Evolutionary conservation across 2,888 invertebrate genomes (phyloP).

Genomic region (Abrostola triplasia): DNA sequence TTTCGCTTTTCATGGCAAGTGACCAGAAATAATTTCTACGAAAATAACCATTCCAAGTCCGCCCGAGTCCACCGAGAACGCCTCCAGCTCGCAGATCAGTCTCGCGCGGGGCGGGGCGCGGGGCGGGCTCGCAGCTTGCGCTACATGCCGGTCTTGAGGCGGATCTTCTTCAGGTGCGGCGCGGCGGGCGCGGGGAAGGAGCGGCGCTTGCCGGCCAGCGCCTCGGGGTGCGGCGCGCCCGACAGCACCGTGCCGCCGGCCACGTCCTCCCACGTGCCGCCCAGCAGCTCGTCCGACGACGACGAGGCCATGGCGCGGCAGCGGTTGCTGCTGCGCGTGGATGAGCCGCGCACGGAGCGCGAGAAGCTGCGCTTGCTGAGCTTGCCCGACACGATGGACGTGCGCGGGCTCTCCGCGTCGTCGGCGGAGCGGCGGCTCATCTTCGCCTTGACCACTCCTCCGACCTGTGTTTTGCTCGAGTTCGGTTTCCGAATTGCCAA

Average conservation of each 20-base stretch:
- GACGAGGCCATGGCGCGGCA: conserved; percentile 73
- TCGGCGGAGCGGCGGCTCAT: conserved; percentile 73
- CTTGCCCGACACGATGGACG: conserved; percentile 66
- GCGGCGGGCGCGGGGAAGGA: conserved; percentile 27
- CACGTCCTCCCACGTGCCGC: conserved; percentile 73
- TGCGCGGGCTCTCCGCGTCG: conserved; percentile 72
- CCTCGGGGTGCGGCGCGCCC: not conserved
- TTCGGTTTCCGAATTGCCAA: conserved; percentile 82
- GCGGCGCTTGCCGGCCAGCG: conserved; percentile 28
- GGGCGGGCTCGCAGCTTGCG: conserved; percentile 70
- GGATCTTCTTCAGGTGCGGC: conserved; percentile 78
- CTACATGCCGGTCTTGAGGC: conserved; percentile 81
- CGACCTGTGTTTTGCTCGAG: conserved; percentile 75
- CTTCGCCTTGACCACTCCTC: conserved; percentile 71
- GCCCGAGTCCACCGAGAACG: not conserved
- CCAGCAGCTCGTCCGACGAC: conserved; percentile 72
- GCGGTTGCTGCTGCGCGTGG: conserved; percentile 51
- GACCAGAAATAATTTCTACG: conserved; percentile 7
- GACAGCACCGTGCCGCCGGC: conserved; percentile 68
- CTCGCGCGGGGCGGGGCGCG: conserved; percentile 34
- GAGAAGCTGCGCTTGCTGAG: conserved; percentile 76
- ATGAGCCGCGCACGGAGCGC: conserved; percentile 61
- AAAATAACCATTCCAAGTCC: not conserved
- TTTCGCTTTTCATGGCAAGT: conserved; percentile 9
- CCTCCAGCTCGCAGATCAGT: not conserved